Evolutionary conservation across 2,888 invertebrate species (phyloP).

Genomic region (Oscheius myriophilus): DNA sequence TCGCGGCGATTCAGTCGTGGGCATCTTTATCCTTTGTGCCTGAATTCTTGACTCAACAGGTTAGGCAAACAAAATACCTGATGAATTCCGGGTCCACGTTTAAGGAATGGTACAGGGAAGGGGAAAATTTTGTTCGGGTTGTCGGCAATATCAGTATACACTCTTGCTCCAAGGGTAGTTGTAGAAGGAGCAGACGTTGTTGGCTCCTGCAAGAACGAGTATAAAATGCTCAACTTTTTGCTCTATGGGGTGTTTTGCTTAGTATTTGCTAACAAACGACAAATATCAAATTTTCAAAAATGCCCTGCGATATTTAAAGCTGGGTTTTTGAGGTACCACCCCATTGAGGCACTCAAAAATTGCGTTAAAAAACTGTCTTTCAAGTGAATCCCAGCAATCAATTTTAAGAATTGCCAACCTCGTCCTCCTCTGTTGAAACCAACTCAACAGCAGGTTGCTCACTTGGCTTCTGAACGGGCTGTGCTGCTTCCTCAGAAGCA

Average conservation of each 20-base stretch:
- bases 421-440: neutral
- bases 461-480: neutral
- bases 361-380: no score
- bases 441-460: neutral
- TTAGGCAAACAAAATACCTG: conserved; percentile 18
- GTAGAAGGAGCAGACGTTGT: conserved; percentile 4
- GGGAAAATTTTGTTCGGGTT: conserved; percentile 58
- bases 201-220: neutral
- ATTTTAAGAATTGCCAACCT: neutral
- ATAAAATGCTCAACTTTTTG: no score
- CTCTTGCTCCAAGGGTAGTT: conserved; percentile 30
- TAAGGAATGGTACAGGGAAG: conserved; percentile 69
- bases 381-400: no score
- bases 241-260: no score
- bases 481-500: conserved; percentile 7
- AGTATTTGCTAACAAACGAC: no score
- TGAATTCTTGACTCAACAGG: neutral
- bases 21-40: conserved; percentile 17
- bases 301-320: no score
- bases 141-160: conserved; percentile 42
- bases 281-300: no score
- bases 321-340: no score
- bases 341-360: no score
- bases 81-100: conserved; percentile 44
- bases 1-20: neutral